Evolutionary conservation across 2,888 invertebrate species (phyloP).

Genomic region (Tipula lateralis): DNA sequence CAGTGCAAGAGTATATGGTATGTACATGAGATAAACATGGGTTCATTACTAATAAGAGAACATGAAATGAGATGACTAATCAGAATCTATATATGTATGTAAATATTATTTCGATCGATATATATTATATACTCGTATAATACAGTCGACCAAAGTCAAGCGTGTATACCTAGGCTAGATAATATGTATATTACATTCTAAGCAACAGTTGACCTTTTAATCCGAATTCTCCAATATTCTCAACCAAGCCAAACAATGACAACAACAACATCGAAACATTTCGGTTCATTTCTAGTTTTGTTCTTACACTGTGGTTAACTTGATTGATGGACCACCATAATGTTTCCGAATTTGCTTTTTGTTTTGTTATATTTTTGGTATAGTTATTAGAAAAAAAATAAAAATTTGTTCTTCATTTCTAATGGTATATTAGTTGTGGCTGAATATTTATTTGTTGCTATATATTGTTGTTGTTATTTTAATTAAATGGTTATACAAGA

Average conservation of each 20-base stretch:
- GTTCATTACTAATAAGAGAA: neutral
- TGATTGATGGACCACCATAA: constrained; percentile 24
- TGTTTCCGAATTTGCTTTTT: constrained; percentile 11
- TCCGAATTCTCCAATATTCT: neutral
- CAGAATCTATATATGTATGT: neutral
- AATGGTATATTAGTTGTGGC: constrained; percentile 11
- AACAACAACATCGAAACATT: neutral
- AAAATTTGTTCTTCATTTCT: constrained; percentile 11
- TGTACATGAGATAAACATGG: neutral
- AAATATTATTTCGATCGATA: neutral
- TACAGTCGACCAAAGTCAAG: neutral
- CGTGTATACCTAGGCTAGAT: neutral
- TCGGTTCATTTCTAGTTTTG: neutral
- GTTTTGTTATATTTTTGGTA: neutral
- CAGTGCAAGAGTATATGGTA: neutral
- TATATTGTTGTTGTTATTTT: neutral
- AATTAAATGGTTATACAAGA: constrained; percentile 24
- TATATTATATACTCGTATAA: neutral
- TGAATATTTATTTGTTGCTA: neutral
- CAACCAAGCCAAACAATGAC: neutral
- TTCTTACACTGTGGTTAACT: constrained; percentile 24
- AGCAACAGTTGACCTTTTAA: constrained; percentile 21
- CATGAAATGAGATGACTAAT: neutral
- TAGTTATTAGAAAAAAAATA: neutral
- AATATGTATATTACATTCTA: neutral